Base-by-base conservation (phyloP, 2,797 vertebrate genomes). In the Myotis pilosus region DNA sequence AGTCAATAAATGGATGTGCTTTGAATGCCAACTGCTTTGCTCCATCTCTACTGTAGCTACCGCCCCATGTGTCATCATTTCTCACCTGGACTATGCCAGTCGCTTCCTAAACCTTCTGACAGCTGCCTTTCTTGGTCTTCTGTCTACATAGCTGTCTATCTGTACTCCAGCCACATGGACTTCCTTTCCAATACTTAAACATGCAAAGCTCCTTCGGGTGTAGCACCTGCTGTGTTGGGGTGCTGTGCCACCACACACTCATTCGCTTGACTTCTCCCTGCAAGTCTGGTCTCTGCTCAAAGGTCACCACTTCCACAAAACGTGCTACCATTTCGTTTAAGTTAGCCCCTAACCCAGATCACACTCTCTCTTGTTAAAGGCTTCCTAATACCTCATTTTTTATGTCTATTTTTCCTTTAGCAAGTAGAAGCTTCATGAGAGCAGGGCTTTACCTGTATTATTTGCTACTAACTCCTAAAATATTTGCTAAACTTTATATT, bases 1-100 rank as follows among this genome's bases (percentile, higher is more conserved):
- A 57, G 69, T 84, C 71, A 91, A 89, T 47, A 94, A 47, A 49
- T 53, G 16, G 47, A 60, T 74, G 16, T 51, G 7, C 6, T 94
- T 49, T 76, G 76, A 71, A 47, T 78, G 11, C 7, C 75, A 41
- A 30, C 8, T 41, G 3, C 53, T 36, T 53, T 20, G 30, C 2
- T 51, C 5, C 0, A 0, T 33, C 64, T 71, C 74, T 79, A 0
- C 1, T 12, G 8, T 68, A 7, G 9, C 25, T 11, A 1, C 69
- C 36, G 12, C n/a, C 7, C 16, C 13, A 1, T 2, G 8, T 2
- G n/a, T 20, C 44, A 13, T n/a, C 22, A 17, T 60, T 17, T n/a
- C 16, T 89, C 6, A 44, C 8, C 28, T 66, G 36, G 11, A 41
- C 11, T 23, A 6, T 12, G 23, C 30, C 47, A 57, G 1, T 8